These are phyloP conservation scores for Dicaeum eximium DNA, from an alignment of 2,113 vertebrate genomes.

Conservation along the genomic window DNA sequence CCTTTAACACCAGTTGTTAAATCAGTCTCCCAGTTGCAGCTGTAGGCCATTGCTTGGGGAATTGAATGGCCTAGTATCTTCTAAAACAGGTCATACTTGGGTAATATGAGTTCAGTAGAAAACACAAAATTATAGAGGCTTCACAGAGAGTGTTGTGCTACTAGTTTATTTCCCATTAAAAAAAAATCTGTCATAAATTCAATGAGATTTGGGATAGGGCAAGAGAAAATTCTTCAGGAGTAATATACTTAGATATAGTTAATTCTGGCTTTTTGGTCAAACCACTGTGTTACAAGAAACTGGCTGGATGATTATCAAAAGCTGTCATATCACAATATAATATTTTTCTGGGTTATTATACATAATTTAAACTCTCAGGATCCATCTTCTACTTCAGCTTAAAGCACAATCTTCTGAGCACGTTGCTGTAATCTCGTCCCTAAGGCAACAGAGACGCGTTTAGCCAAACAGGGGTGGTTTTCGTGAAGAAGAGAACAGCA, in stretches of 20 bases:
- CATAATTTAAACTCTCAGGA: not conserved
- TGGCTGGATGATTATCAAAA: not conserved
- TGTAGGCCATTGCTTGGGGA: not conserved
- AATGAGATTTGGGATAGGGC: not conserved
- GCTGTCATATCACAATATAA: not conserved
- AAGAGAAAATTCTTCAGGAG: not conserved
- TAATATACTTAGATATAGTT: not conserved
- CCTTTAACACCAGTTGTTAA: not conserved
- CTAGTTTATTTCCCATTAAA: not conserved
- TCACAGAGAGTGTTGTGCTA: not conserved
- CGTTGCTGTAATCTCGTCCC: not conserved
- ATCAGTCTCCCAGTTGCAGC: not conserved
- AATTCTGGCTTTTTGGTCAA: not conserved
- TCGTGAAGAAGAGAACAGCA: slow-evolving; percentile 14
- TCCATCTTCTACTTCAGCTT: not conserved
- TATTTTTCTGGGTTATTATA: not conserved
- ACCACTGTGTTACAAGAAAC: not conserved
- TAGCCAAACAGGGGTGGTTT: not conserved
- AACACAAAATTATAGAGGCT: not conserved
- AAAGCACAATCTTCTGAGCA: not conserved
- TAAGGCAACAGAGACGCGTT: not conserved
- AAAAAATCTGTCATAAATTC: not conserved
- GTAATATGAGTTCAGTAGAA: not conserved
- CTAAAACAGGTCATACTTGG: not conserved
- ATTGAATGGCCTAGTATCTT: not conserved